Evolutionary conservation across 1,140 invertebrate genomes (phyloP), one percentile per base, ranked within the genome.

Genomic region (Oncopodura yosiiana): DNA sequence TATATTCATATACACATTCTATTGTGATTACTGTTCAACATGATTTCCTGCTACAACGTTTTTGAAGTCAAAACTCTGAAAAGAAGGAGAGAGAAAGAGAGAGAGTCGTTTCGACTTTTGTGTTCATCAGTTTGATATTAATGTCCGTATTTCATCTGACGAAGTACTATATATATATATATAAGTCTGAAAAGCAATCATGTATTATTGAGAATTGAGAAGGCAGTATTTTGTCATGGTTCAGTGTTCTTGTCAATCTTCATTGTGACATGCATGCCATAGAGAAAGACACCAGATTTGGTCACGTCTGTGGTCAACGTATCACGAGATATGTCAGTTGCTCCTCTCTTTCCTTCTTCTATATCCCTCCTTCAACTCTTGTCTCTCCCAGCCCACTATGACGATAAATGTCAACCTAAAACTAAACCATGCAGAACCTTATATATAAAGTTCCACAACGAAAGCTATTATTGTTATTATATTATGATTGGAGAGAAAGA

Each of bases 241-340:
- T 19, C 38, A 16, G 38, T 41, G 38, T 41, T 19, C 38, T 51
- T 60, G 59, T 61, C 60, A 61, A 61, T 61, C 60, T 53, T 30
- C 50, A 52, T 21, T 41, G 42, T 60, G 54, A 61, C 59, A 49
- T 46, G 60, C 30, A 42, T 38, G 49, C 26, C 42, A 53, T 29
- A 30, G 50, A 39, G 11, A 34, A 29, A 44, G 24, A 43, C 26
- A 39, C 34, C 32, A 50, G 51, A 50, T 48, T 52, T 42, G 54
- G 45, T 58, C 60, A 61, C 60, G 60, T 54, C 48, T 57, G 60
- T 57, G 59, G 59, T 61, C 54, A 56, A 27, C 26, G 11, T 30
- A 53, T 61, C 60, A 61, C 60, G 60, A 58, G 49, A 61, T 58
- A 48, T 61, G 51, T 51, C 44, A 36, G n/a, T n/a, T n/a, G n/a